Percentiles rank a stretch among this genome's conserved stretches.
Evolutionary conservation across 2,113 vertebrate species (phyloP).

Genomic region (Aythya baeri): DNA sequence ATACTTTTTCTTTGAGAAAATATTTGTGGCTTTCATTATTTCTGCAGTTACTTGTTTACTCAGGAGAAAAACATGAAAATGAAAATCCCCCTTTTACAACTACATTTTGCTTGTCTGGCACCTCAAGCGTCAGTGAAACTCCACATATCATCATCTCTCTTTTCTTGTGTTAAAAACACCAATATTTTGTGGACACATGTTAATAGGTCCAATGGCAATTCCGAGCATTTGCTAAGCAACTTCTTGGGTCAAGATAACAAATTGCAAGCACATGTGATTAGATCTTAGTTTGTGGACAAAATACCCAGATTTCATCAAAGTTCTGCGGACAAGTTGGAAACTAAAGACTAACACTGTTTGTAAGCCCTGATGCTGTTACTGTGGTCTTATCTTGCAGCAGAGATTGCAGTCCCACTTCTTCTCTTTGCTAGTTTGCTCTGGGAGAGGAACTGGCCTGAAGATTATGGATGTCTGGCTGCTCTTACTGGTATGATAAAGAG

Average conservation of each 20-base stretch:
- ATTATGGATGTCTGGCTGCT: not conserved
- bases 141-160: not conserved
- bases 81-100: not conserved
- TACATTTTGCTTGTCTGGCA: not conserved
- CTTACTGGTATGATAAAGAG: not conserved
- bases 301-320: not conserved
- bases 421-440: not conserved
- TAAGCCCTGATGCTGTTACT: not conserved
- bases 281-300: not conserved
- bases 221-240: not conserved
- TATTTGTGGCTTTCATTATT: not conserved
- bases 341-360: not conserved
- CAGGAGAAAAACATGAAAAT: not conserved
- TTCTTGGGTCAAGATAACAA: not conserved
- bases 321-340: not conserved
- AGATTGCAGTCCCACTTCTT: not conserved
- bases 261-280: not conserved
- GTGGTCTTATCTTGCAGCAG: not conserved
- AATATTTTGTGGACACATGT: not conserved
- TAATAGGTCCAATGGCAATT: not conserved
- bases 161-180: not conserved
- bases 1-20: not conserved
- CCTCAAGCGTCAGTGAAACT: constrained; percentile 15
- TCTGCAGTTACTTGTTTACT: not conserved
- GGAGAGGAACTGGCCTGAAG: not conserved